Evolutionary conservation across 2,888 invertebrate species (phyloP).

Genomic region (Dione vanillae): DNA sequence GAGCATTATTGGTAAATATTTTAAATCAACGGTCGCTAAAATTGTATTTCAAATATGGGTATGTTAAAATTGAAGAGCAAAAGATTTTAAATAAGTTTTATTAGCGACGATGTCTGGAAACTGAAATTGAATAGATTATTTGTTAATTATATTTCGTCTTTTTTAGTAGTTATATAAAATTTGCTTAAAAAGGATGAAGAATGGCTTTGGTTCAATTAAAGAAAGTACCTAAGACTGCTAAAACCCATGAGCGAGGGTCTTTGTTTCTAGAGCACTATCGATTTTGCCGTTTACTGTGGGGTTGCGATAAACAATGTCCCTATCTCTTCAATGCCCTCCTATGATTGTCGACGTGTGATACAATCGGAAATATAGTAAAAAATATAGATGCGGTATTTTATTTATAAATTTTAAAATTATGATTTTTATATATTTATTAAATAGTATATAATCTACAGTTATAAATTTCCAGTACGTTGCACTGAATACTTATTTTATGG

Average conservation of each 20-base stretch:
- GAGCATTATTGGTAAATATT: no score
- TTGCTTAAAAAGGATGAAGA: not conserved
- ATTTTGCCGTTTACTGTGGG: conserved; percentile 40
- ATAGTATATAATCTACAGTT: no score
- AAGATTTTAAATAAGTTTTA: no score
- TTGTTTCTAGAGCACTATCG: conserved; percentile 44
- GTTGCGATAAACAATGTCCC: conserved; percentile 38
- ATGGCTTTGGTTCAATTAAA: not conserved
- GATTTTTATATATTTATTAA: not conserved
- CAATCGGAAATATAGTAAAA: conserved; percentile 5
- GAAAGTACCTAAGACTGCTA: not conserved
- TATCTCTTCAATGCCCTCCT: conserved; percentile 39
- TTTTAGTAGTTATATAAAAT: not conserved
- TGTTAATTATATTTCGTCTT: no score
- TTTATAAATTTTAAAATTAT: not conserved
- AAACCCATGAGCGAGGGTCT: conserved; percentile 16
- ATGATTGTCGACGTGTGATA: conserved; percentile 36
- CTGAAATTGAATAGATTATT: no score
- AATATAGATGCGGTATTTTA: conserved; percentile 21
- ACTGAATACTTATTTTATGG: no score
- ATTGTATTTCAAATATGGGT: no score
- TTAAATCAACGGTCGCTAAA: no score
- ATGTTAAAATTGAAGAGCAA: no score
- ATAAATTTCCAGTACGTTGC: no score
- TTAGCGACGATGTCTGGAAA: no score